Conservation (phyloP, 2,888 invertebrate genomes). For the Tineola bisselliella region DNA sequence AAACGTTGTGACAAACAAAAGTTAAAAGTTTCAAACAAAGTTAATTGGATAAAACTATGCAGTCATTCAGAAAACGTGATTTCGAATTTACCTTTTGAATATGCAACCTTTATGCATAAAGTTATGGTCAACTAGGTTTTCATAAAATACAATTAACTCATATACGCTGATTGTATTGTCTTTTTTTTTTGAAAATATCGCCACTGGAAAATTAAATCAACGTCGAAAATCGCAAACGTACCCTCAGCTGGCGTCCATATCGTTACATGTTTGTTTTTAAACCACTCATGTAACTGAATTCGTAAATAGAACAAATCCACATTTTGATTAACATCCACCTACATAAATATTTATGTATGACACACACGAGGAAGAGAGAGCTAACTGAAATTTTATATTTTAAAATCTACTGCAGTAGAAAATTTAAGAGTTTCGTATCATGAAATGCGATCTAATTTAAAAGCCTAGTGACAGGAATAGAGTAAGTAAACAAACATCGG, state of each 20-base stretch:
- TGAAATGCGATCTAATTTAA: slow-evolving; percentile 9
- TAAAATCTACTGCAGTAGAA: neutral
- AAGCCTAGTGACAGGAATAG: slow-evolving; percentile 2
- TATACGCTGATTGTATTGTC: neutral
- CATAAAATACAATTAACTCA: slow-evolving; percentile 6
- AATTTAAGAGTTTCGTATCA: neutral
- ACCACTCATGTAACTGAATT: neutral
- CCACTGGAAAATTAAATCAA: neutral
- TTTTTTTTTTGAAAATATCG: neutral
- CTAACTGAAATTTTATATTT: neutral
- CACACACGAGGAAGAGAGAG: neutral
- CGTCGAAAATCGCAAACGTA: neutral
- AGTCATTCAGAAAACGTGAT: slow-evolving; percentile 6
- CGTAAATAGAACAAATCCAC: neutral
- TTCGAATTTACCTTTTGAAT: slow-evolving; percentile 2
- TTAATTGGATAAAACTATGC: neutral
- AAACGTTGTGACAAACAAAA: neutral
- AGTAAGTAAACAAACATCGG: slow-evolving; percentile 14
- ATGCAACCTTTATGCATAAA: slow-evolving; percentile 4
- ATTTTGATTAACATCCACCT: neutral
- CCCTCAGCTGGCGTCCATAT: neutral
- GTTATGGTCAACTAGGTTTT: neutral
- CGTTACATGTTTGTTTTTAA: slow-evolving; percentile 3
- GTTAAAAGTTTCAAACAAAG: neutral
- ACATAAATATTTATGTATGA: neutral